Base-by-base conservation (phyloP, 2,888 invertebrate species). In the Drosophila nr. fundita region DNA sequence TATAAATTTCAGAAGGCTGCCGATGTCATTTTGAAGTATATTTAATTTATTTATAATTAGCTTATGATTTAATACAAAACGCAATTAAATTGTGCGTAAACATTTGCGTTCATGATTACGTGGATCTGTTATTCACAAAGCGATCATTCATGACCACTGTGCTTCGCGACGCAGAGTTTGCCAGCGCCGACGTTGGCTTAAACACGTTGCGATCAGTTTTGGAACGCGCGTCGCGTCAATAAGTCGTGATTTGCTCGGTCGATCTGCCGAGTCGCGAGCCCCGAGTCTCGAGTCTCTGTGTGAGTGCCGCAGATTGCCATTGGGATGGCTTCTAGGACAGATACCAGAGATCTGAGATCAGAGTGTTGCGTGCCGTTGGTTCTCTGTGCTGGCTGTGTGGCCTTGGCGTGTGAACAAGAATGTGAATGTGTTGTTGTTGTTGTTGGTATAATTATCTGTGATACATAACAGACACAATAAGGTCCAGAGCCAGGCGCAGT, bases 131-230 rank as follows among this genome's bases (percentile, higher is more conserved):
- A 15, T n/a, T 8, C 40, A 40, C 27, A 18, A 34, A n/a, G 4
- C 21, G 11, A 36, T 18, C 13, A 29, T 15, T 40, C 2, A 32
- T 27, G 21, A 52, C 71, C 80, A 79, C 75, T 67, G 78, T 79
- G 66, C 80, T 21, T 0, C 21, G 36, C 60, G n/a, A 18, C n/a
- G 50, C 66, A 49, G 60, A 55, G 59, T 50, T 68, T 60, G 64
- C 42, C 59, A 36, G 42, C 66, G 54, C 24, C 48, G 38, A 13
- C 50, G 66, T 38, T 60, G 55, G 65, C 36, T 63, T 42, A 66
- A 42, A 75, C 73, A 84, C 79, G 68, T 79, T 64, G 70, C 87
- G 87, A 85, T 87, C 87, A 87, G 77, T 87, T 78, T 66, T 54
- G 53, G 53, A 76, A 60, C 74, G 76, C 60, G 57, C 73, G 73